Evolutionary conservation across 2,113 vertebrate genomes (phyloP).

Genomic region (Poicephalus gulielmi): DNA sequence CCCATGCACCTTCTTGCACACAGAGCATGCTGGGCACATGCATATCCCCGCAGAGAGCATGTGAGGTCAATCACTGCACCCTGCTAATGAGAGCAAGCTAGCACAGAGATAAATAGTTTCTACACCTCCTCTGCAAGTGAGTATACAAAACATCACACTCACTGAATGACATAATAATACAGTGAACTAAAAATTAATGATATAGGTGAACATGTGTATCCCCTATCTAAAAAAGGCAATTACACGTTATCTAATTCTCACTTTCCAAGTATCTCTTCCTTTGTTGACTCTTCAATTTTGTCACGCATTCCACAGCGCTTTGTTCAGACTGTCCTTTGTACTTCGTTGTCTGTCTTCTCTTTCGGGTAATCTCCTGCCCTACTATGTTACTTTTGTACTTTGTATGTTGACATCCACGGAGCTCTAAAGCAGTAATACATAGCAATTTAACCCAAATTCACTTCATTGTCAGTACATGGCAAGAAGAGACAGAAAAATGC

Average conservation of each 20-base stretch:
- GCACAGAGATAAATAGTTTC: not conserved
- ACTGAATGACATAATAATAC: not conserved
- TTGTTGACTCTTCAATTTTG: not conserved
- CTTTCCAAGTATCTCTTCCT: not conserved
- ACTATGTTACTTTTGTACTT: not conserved
- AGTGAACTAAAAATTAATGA: not conserved
- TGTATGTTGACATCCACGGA: not conserved
- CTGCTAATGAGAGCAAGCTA: not conserved
- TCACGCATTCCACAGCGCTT: not conserved
- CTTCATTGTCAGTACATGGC: not conserved
- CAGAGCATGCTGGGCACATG: not conserved
- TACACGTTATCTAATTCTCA: accelerated
- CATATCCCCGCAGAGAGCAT: not conserved
- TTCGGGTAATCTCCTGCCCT: not conserved
- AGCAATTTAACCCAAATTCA: not conserved
- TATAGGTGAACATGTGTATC: not conserved
- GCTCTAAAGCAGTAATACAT: not conserved
- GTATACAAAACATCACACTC: not conserved
- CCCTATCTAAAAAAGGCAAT: not conserved
- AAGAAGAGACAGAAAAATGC: not conserved
- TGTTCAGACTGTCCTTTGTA: not conserved
- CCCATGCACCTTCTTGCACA: not conserved
- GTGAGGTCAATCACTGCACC: not conserved
- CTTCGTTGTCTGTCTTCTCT: not conserved
- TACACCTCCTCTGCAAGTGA: not conserved